Evolutionary conservation across 2,888 invertebrate species (phyloP).

Genomic region (Gymnocheta viridis): DNA sequence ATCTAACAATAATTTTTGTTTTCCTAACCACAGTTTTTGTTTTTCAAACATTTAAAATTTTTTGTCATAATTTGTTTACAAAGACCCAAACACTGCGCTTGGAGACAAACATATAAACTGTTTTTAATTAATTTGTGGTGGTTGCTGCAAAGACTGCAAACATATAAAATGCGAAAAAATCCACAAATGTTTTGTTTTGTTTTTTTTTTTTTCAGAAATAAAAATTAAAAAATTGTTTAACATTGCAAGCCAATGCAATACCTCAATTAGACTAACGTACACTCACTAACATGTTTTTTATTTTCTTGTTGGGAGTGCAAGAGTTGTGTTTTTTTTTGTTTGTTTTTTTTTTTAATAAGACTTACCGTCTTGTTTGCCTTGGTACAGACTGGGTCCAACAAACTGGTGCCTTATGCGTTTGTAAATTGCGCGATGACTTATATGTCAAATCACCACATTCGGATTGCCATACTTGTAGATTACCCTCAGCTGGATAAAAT

Average conservation of each 20-base stretch:
- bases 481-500: constrained; percentile 82
- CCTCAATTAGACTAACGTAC: constrained; percentile 65
- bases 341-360: constrained; percentile 35
- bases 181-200: constrained; percentile 21
- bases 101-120: constrained; percentile 49
- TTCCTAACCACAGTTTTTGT: neutral
- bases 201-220: neutral
- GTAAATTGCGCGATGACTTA: constrained; percentile 81
- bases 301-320: constrained; percentile 35
- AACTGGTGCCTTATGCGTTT: constrained; percentile 81
- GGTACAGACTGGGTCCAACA: constrained; percentile 82
- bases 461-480: constrained; percentile 82
- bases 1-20: constrained; percentile 11
- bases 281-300: constrained; percentile 5
- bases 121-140: constrained; percentile 64
- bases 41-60: neutral
- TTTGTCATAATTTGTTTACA: constrained; percentile 2
- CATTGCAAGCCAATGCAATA: constrained; percentile 48
- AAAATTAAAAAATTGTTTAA: constrained; percentile 3
- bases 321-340: neutral
- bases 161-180: constrained; percentile 1
- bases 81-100: neutral
- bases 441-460: constrained; percentile 81
- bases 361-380: constrained; percentile 82
- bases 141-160: constrained; percentile 25